Evolutionary conservation across 2,888 invertebrate species (phyloP).

Genomic region (Nemurella pictetii): DNA sequence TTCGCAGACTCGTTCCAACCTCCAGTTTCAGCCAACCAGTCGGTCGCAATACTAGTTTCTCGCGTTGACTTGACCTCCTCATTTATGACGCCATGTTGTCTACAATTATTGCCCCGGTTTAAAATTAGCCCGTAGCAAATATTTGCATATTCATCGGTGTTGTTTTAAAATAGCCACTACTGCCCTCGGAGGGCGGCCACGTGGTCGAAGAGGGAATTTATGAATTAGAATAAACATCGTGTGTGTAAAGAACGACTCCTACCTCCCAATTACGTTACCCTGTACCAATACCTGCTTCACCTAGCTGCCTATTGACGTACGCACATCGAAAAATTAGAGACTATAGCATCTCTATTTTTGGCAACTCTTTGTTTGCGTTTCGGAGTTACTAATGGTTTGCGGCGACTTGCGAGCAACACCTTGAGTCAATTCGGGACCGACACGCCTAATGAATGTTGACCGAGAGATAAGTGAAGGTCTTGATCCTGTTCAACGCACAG

Average conservation of each 20-base stretch:
- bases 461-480: neutral
- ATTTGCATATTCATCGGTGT: constrained; percentile 17
- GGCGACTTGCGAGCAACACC: neutral
- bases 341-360: neutral
- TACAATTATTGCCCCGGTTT: constrained; percentile 28
- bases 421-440: neutral
- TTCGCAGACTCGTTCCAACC: constrained; percentile 22
- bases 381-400: neutral
- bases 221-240: too few relatives aligned
- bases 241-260: too few relatives aligned
- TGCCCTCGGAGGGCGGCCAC: too few relatives aligned
- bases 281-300: too few relatives aligned
- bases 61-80: constrained; percentile 23
- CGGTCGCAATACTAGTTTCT: constrained; percentile 23
- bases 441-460: neutral
- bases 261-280: too few relatives aligned
- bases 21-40: neutral
- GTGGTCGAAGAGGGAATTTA: too few relatives aligned
- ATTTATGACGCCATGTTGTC: constrained; percentile 29
- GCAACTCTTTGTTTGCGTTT: neutral
- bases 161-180: constrained; percentile 22
- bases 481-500: too few relatives aligned
- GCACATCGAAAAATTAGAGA: neutral
- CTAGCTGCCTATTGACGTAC: neutral
- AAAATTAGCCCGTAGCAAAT: constrained; percentile 26